phyloP scores from a whole-genome alignment of 2,113 vertebrate species.

The Crotalus tigris region DNA sequence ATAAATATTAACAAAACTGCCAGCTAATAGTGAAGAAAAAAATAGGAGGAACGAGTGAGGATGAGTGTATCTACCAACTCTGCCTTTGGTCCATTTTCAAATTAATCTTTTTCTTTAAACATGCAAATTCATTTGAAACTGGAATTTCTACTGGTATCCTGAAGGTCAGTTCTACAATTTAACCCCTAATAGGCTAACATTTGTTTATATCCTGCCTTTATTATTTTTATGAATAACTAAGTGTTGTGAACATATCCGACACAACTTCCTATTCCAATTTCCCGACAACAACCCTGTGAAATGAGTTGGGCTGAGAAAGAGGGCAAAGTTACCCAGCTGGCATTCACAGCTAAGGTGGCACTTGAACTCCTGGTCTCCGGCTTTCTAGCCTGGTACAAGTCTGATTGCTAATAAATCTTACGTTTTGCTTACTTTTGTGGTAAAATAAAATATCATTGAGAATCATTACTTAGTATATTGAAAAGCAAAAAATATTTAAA shows the following conservation, averaged over 20 bases:
- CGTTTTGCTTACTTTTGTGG: background rate
- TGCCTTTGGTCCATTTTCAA: background rate
- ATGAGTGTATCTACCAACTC: background rate
- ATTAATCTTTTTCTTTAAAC: background rate
- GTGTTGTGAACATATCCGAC: background rate
- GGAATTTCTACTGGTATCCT: background rate
- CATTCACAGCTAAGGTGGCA: background rate
- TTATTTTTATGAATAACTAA: background rate
- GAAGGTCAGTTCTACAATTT: background rate
- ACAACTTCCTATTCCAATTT: background rate
- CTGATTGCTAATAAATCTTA: background rate
- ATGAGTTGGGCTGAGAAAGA: background rate
- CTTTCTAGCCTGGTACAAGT: background rate
- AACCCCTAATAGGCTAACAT: background rate
- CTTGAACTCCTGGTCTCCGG: background rate
- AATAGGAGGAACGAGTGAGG: background rate
- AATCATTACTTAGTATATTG: background rate
- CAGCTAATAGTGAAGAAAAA: background rate
- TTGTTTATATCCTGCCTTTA: background rate
- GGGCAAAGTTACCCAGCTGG: background rate
- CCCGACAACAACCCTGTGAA: background rate
- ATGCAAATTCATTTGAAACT: background rate
- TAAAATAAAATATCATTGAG: background rate
- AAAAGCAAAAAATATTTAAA: background rate
- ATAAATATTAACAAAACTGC: background rate